Base-by-base conservation (phyloP, 2,888 invertebrate species). In the Melinaea marsaeus region DNA sequence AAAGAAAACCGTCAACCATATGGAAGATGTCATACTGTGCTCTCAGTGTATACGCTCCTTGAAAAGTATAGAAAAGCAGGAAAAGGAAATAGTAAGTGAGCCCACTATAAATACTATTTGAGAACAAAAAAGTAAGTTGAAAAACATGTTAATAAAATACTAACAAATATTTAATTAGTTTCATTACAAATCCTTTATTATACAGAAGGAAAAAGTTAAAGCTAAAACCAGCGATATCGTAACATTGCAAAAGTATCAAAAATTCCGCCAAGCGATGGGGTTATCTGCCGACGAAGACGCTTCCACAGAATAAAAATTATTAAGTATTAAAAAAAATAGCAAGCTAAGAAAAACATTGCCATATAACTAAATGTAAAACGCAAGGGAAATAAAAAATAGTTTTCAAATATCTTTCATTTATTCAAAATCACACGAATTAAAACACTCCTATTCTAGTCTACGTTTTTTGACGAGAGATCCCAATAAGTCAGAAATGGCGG, bases 401-500 rank as follows among this genome's bases (percentile, higher is more conserved):
- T 51, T 60, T 48, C 46, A 35, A 37, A 51, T 45, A 54, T 64
- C 46, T 60, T 69, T 73, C 62, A 67, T 67, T 68, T 58, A 47
- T 58, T 64, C 64, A 65, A 55, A 56, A 54, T 57, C 32, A 61
- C 55, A 63, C 51, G n/a, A 35, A 55, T 4, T 61, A 58, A 51
- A 58, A 3, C 2, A 51, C 9, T 37, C 35, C 65, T 67, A 65
- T 9, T 96, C 96, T 68, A 95, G 84, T 72, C 95, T 92, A 72
- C 95, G 91, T 78, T 96, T 96, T 86, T 96, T 96, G 64, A 96
- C 95, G 62, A 96, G 88, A 11, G 95, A 95, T 63, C 96, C 96
- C 57, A 96, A 88, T 70, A 96, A 92, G 84, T 96, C 96, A 0
- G 96, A 96, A 73, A 96, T 96, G 2, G 95, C 94, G 3, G 95